Evolutionary conservation across 2,797 vertebrate genomes (phyloP), one percentile per base, ranked within the genome.

Genomic region (Ceyx erithaca): DNA sequence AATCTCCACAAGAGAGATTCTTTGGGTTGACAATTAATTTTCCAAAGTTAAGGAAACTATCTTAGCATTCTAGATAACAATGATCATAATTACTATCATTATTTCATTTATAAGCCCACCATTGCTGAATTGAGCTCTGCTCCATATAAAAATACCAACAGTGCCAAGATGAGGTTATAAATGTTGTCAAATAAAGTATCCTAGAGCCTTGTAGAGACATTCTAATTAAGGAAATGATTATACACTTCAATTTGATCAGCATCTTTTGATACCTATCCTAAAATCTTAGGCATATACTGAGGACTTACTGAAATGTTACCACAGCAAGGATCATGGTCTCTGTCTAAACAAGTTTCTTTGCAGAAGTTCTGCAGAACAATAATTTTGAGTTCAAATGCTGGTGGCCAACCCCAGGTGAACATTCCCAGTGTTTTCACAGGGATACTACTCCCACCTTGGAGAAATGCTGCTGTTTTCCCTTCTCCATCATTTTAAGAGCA

Each of bases 31-130:
- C 35, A 46, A 10, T 23, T 26, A 80, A 20, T 13, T 59, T 79
- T 69, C 73, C 41, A 57, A 48, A 94, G 18, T 31, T 88, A 69
- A 62, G 9, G 54, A 55, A 96, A 88, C 80, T 71, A 43, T 52
- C 37, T 19, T 26, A 51, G 49, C n/a, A 57, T 35, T 19, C 75
- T 84, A 59, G 31, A 23, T 22, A 49, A 68, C 18, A n/a, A 70
- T 23, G 6, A 63, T 55, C 8, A 72, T 91, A 43, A 55, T 15
- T 4, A 33, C 4, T 17, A 18, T 17, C 4, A 26, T 31, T 51
- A 61, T 64, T 43, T 45, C 69, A 37, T 82, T 76, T 89, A 46
- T 77, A 31, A 94, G 71, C 22, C 21, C 55, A 20, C n/a, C 66
- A 37, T 45, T 10, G 52, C 22, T 85, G 81, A 93, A 90, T 80